These are phyloP conservation scores for Drosophila sulfurigaster DNA, from an alignment of 1,140 invertebrate genomes.

Conservation along the genomic window DNA sequence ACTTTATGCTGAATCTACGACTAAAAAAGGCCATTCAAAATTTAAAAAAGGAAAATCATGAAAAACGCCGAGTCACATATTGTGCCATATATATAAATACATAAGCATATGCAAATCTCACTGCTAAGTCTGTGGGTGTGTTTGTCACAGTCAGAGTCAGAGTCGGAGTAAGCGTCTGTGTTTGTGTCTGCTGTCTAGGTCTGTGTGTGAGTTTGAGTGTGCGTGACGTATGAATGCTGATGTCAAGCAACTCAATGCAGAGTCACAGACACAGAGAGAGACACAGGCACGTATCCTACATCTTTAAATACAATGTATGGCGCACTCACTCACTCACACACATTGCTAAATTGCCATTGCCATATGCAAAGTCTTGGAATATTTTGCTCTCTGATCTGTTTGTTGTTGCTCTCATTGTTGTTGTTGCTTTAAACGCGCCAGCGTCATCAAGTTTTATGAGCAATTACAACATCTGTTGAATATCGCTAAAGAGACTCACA, in stretches of 20 bases:
- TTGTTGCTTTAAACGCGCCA: conserved; percentile 61
- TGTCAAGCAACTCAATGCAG: conserved; percentile 57
- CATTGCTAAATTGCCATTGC: conserved; percentile 51
- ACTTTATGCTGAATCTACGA: conserved; percentile 53
- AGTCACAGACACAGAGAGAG: conserved; percentile 8
- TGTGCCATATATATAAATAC: conserved; percentile 14
- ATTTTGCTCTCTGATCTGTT: conserved; percentile 47
- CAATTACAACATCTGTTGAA: conserved; percentile 84
- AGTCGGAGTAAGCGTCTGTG: conserved; percentile 6
- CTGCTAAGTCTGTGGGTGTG: conserved; percentile 7
- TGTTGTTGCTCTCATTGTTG: conserved; percentile 34
- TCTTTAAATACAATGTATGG: conserved; percentile 70
- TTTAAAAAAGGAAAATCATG: conserved; percentile 46
- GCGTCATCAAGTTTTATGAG: conserved; percentile 83
- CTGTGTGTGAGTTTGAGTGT: conserved; percentile 11
- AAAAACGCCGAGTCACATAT: conserved; percentile 29
- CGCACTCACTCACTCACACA: conserved; percentile 17
- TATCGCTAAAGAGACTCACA: conserved; percentile 65
- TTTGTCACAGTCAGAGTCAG: neutral
- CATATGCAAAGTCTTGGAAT: conserved; percentile 66
- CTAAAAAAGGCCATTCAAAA: conserved; percentile 54
- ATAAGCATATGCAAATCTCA: conserved; percentile 73
- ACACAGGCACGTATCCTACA: conserved; percentile 39
- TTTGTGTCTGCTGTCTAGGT: neutral
- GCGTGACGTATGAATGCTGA: conserved; percentile 78